phyloP scores from a whole-genome alignment of 2,888 invertebrate genomes.

The Thysanoteuthis rhombus region DNA sequence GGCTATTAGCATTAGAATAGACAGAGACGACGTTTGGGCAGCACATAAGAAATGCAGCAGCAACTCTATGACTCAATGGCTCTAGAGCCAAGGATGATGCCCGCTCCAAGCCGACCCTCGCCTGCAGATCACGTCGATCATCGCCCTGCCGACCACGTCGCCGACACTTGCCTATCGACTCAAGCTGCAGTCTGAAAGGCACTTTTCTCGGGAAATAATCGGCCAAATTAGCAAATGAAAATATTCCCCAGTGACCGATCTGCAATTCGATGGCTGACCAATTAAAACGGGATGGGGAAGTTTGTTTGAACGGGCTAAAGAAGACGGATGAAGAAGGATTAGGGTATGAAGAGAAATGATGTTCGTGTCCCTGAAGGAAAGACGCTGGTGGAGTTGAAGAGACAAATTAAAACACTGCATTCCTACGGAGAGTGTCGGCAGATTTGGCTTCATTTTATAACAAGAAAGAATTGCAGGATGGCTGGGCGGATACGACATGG shows the following conservation, averaged over 20 bases:
- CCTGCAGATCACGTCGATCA: no score
- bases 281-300: background rate
- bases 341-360: background rate
- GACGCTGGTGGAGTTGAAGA: background rate
- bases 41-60: background rate
- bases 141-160: background rate
- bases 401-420: background rate
- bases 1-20: background rate
- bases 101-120: no score
- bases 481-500: no score
- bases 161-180: background rate
- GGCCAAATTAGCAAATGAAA: conserved; percentile 29
- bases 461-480: no score
- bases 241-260: conserved; percentile 27
- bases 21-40: background rate
- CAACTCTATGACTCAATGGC: background rate
- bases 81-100: background rate
- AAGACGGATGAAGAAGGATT: background rate
- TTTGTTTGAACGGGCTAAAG: background rate
- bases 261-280: background rate
- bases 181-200: background rate
- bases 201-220: background rate
- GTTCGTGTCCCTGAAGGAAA: background rate
- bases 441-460: background rate
- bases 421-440: background rate